A percentile compares a stretch with the other conserved stretches of the same genome.
phyloP scores from a whole-genome alignment of 2,888 invertebrate species.

The Netelia virgata region DNA sequence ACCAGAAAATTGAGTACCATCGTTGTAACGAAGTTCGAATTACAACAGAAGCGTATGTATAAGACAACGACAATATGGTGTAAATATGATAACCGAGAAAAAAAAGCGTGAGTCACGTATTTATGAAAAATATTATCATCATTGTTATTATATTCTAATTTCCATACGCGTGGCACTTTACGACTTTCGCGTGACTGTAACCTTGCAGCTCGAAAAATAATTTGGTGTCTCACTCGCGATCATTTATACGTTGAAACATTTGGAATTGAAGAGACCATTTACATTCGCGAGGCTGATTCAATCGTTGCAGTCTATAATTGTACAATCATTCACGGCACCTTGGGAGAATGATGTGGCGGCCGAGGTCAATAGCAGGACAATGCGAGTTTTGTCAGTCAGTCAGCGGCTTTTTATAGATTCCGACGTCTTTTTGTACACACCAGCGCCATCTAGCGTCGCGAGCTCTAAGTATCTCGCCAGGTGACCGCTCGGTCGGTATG shows the following conservation, averaged over 20 bases:
- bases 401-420: conserved; percentile 46
- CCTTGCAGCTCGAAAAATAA: background rate
- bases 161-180: too few species aligned
- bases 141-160: too few species aligned
- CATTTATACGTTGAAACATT: conserved; percentile 42
- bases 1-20: too few species aligned
- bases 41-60: too few species aligned
- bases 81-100: too few species aligned
- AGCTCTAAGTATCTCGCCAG: background rate
- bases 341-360: conserved; percentile 57
- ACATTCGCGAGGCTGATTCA: conserved; percentile 53
- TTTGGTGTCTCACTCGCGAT: background rate
- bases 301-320: conserved; percentile 63
- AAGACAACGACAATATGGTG: too few species aligned
- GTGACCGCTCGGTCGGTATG: conserved; percentile 9
- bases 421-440: background rate
- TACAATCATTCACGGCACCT: conserved; percentile 63
- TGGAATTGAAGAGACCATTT: conserved; percentile 17
- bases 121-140: too few species aligned
- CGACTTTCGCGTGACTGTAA: too few species aligned
- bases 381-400: conserved; percentile 57
- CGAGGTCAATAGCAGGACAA: conserved; percentile 69
- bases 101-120: too few species aligned
- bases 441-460: background rate
- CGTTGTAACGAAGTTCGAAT: too few species aligned